Base-by-base conservation (phyloP, 2,888 invertebrate genomes). In the Euclidia mi region DNA sequence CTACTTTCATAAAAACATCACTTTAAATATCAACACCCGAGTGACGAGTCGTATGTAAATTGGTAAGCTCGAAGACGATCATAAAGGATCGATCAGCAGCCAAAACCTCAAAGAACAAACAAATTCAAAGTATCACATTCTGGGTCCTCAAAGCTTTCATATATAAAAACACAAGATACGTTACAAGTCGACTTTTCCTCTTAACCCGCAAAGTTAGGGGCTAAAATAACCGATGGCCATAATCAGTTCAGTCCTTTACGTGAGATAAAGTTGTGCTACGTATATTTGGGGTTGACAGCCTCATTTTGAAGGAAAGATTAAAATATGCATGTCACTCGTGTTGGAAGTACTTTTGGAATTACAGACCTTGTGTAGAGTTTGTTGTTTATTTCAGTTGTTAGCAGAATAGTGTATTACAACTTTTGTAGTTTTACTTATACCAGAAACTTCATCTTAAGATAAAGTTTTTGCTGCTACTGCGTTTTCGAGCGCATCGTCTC, bases 61-160 rank as follows among this genome's bases (percentile, higher is more conserved):
- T 17, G 41, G 29, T 47, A 37, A 40, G 25, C 44, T 32, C 25
- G 2, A 32, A 51, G 38, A n/a, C n/a, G 18, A 32, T 38, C 47
- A 56, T 52, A 61, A 61, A 56, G 43, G 41, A 47, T 38, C 50
- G 47, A 59, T 62, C 56, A 25, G 29, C 50, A 35, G 49, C 14
- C n/a, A 34, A 57, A 44, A 51, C 41, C 17, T 48, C 43, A 44
- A 45, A 57, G 28, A 42, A 56, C 49, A 55, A 66, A 60, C 65
- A 57, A 72, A 60, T 50, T 71, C 12, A 10, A 38, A 59, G 59
- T 72, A 60, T 65, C 73, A 15, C 35, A 20, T 65, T 65, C 43
- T 43, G 45, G 44, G 11, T 41, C 43, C 42, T 49, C 32, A 71
- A 59, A 59, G 56, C 62, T 56, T 58, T 62, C 50, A 56, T 68